Conservation (phyloP, 1,140 invertebrate species). For the Tenebrio molitor region DNA sequence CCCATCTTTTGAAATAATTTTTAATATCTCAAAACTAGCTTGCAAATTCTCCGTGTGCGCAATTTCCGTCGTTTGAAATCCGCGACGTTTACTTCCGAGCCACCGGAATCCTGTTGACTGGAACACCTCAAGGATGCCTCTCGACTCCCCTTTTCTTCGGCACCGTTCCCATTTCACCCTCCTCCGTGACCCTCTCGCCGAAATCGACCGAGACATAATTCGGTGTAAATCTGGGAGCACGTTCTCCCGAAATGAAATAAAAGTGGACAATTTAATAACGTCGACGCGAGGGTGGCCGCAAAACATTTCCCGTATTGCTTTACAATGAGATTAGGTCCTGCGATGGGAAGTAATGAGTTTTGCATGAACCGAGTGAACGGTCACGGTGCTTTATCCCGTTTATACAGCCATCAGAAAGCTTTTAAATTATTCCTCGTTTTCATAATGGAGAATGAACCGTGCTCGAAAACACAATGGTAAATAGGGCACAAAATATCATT, state of each 20-base stretch:
- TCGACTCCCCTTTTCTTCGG: no score
- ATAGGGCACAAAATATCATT: conserved; percentile 39
- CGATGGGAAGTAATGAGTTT: conserved; percentile 32
- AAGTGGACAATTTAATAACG: conserved; percentile 16
- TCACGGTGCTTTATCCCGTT: conserved; percentile 39
- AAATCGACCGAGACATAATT: no score
- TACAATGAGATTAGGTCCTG: conserved; percentile 30
- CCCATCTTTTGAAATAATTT: no score
- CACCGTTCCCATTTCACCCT: no score
- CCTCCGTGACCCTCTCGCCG: no score
- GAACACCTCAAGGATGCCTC: no score
- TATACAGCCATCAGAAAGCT: conserved; percentile 38
- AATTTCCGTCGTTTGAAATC: no score
- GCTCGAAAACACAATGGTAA: conserved; percentile 35
- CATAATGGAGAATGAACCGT: conserved; percentile 34
- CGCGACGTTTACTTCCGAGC: no score
- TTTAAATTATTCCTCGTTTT: conserved; percentile 37
- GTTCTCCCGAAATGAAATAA: conserved; percentile 25
- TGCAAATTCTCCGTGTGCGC: no score
- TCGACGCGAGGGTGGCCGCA: background rate
- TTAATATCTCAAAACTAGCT: no score
- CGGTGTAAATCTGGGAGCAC: background rate
- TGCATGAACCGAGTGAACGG: conserved; percentile 32
- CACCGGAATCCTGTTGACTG: no score
- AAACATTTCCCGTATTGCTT: conserved; percentile 36